A percentile compares a stretch with the other conserved stretches of the same genome.
Evolutionary conservation across 2,888 invertebrate species (phyloP).

Genomic region (Cerastis rubricosa): DNA sequence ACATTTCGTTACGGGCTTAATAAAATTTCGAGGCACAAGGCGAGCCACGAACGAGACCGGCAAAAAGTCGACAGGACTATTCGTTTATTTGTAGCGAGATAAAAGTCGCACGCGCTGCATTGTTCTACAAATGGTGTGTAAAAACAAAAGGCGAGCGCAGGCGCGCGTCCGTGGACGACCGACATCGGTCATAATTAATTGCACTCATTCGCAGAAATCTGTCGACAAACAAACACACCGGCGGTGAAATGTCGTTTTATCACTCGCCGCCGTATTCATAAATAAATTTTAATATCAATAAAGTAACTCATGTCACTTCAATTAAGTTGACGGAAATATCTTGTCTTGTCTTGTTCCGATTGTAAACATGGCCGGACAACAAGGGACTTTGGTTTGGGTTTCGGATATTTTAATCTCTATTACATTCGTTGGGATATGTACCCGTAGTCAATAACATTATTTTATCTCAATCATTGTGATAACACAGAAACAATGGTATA

Average conservation of each 20-base stretch:
- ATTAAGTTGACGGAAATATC: conserved; percentile 76
- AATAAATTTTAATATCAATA: conserved; percentile 82
- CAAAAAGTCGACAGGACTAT: conserved; percentile 79
- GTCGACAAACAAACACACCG: conserved; percentile 80
- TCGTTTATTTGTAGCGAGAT: conserved; percentile 83
- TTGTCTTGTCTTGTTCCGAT: conserved; percentile 66
- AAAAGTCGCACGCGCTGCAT: conserved; percentile 84
- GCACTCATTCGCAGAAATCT: conserved; percentile 86
- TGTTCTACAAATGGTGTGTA: conserved; percentile 86
- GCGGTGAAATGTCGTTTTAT: conserved; percentile 83
- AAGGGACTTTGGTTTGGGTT: conserved; percentile 47
- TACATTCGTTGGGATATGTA: conserved; percentile 46
- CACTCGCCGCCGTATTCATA: conserved; percentile 81
- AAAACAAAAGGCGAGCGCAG: conserved; percentile 83
- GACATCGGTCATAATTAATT: conserved; percentile 87
- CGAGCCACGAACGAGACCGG: conserved; percentile 67
- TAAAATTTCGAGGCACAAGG: conserved; percentile 76
- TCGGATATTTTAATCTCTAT: conserved; percentile 57
- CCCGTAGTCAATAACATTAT: conserved; percentile 41
- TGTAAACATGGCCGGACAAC: conserved; percentile 60
- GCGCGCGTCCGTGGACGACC: conserved; percentile 73
- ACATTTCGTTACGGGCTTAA: conserved; percentile 77
- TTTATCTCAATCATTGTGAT: conserved; percentile 58
- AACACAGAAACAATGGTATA: conserved; percentile 37
- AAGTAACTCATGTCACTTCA: conserved; percentile 73